Evolutionary conservation across 2,797 vertebrate species (phyloP).

Genomic region (Rhabdophis nuchalis): DNA sequence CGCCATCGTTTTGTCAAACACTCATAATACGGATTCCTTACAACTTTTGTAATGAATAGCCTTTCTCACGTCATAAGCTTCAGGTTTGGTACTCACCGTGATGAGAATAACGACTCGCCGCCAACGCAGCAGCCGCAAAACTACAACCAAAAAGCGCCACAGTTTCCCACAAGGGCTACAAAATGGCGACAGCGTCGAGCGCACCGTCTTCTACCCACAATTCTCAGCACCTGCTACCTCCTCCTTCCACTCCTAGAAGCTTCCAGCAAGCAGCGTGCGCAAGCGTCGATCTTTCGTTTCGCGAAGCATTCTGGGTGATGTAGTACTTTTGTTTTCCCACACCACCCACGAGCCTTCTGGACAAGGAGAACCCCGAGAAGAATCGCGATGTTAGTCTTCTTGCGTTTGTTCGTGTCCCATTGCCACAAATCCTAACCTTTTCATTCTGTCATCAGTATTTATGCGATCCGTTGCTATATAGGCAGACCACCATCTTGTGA

Average conservation of each 20-base stretch:
- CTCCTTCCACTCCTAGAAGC: slow-evolving; percentile 28
- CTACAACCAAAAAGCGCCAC: background rate
- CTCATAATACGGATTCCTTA: background rate
- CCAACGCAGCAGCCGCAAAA: background rate
- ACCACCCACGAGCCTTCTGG: too few species aligned
- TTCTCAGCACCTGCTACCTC: slow-evolving; percentile 4
- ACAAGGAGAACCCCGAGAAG: background rate
- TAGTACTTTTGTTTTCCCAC: slow-evolving; percentile 13
- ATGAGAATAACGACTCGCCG: background rate
- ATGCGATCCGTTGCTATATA: too few species aligned
- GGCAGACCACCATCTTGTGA: slow-evolving; percentile 7
- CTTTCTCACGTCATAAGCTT: background rate
- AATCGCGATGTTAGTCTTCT: background rate
- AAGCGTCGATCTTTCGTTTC: fast-evolving
- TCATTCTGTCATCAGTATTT: background rate
- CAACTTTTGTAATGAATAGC: background rate
- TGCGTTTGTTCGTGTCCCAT: background rate
- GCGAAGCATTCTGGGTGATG: slow-evolving; percentile 51
- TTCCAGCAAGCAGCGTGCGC: slow-evolving; percentile 39
- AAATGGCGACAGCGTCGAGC: slow-evolving; percentile 69
- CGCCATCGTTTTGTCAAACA: too few species aligned
- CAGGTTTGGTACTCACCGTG: background rate
- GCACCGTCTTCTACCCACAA: slow-evolving; percentile 71
- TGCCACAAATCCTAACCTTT: background rate
- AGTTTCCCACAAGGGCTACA: slow-evolving; percentile 47